Percentiles rank a stretch among this genome's conserved stretches.
These are phyloP conservation scores for Lepidochrysops patricia DNA, from an alignment of 2,888 invertebrate genomes.

Conservation along the genomic window DNA sequence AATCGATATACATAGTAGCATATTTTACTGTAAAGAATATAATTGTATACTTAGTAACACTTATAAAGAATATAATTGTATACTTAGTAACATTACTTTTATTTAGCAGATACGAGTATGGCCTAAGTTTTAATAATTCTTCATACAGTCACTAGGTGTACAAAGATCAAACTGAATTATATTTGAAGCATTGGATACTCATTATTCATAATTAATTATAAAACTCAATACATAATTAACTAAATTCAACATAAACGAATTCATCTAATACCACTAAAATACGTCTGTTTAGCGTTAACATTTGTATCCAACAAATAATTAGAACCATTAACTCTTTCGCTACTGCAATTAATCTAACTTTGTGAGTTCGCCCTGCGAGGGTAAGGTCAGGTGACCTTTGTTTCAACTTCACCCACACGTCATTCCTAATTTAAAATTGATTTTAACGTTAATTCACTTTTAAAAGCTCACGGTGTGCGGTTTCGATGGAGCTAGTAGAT, in stretches of 20 bases:
- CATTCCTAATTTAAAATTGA: not conserved
- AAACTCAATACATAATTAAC: too few relatives aligned
- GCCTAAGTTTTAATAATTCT: too few relatives aligned
- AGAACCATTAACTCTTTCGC: constrained; percentile 9
- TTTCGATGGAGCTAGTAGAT: not conserved
- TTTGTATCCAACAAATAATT: not conserved
- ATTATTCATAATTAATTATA: too few relatives aligned
- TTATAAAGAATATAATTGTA: too few relatives aligned
- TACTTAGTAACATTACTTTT: too few relatives aligned
- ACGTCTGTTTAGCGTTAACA: not conserved
- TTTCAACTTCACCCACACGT: constrained; percentile 12
- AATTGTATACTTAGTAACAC: too few relatives aligned
- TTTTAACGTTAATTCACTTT: not conserved
- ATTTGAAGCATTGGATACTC: too few relatives aligned
- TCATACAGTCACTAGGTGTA: too few relatives aligned
- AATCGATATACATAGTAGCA: too few relatives aligned
- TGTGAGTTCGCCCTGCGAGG: constrained; percentile 7
- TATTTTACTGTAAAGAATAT: too few relatives aligned
- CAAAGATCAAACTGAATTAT: too few relatives aligned
- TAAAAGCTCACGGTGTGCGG: not conserved
- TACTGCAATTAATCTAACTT: constrained; percentile 14
- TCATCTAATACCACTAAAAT: not conserved
- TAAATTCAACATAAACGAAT: not conserved
- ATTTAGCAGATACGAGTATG: too few relatives aligned
- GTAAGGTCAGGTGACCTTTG: constrained; percentile 13